Base-by-base conservation (phyloP, 2,888 invertebrate species). In the Heliconius ethilla region DNA sequence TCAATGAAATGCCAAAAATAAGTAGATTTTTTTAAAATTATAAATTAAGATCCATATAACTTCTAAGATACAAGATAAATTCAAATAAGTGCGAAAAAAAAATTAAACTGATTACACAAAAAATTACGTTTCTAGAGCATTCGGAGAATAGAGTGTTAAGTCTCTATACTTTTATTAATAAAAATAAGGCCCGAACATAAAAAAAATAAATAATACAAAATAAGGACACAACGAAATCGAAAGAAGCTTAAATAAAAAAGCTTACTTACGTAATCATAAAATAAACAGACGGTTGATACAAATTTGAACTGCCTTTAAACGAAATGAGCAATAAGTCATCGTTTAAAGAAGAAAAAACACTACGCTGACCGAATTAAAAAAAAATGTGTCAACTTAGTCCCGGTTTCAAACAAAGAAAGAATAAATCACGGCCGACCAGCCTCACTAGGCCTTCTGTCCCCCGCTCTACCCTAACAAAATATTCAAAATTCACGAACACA, bases 401-500 rank as follows among this genome's bases (percentile, higher is more conserved):
- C 84, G 88, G 87, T 75, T 85, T 86, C 90, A 91, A 92, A 93
- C 93, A 93, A 93, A 93, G 93, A 92, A 91, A 90, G 88, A 91
- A 93, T 93, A 93, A 93, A 93, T 93, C 93, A 92, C 88, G 83
- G 83, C 82, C 77, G 79, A 75, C 92, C 90, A 89, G 27, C 27
- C 1, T 78, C 84, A 74, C 75, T 37, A 79, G 90, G 84, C 45
- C 87, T 82, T 25, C 86, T 85, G 80, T 84, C 83, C 86, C 87
- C 86, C 89, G 84, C 86, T 80, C 83, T 4, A 51, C 75, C 45
- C 81, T 84, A 83, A 82, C 76, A 79, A 77, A 86, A 82, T 82
- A 82, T 81, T 86, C 82, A 81, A 85, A 86, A 84, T 80, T 79
- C 79, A 83, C 80, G 82, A 81, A 77, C 87, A 93, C 93, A 93